Base-by-base conservation (phyloP, 2,113 vertebrate genomes). In the Eptatretus burgeri region DNA sequence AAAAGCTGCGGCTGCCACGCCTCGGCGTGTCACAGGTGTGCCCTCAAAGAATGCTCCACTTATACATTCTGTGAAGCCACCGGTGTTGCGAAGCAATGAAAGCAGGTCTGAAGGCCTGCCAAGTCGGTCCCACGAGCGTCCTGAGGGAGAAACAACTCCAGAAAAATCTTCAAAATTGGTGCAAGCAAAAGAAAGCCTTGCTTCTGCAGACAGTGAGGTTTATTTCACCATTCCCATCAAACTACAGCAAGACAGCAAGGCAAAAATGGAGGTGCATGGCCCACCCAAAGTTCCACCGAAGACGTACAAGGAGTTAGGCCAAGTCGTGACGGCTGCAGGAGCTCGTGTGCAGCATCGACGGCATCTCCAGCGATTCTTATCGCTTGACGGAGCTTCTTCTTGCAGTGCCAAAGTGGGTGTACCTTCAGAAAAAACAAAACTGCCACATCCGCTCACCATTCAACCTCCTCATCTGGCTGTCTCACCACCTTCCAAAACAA, bases 241-340 rank as follows among this genome's bases (percentile, higher is more conserved):
- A 20, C 20, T 60, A 11, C n/a, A 60, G 56, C n/a, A 9, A 1
- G 56, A 20, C 56, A 20, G 56, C 56, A 60, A 60, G 56, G 56
- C n/a, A 60, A 20, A 10, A 12, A n/a, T 20, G 56, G n/a, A 17
- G 56, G 56, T 60, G 56, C n/a, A n/a, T 12, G 20, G n/a, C n/a
- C 56, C 56, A 20, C 56, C 56, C 56, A 60, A 60, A 60, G 56
- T 60, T 17, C 56, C 56, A 20, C 56, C 56, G 20, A 60, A 60
- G 56, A 60, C 56, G 56, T 60, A 60, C 56, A 60, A 60, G 56
- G 56, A 60, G n/a, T 13, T 60, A 10, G 20, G 56, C 20, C 56
- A 60, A 20, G 56, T 41, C 27, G 27, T 41, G 27, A 41, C 27
- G 27, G 27, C 27, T 41, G 27, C 27, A 41, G 27, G 27, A 41